Conservation (phyloP, 2,797 vertebrate species). For the Mionectes olivaceus region DNA sequence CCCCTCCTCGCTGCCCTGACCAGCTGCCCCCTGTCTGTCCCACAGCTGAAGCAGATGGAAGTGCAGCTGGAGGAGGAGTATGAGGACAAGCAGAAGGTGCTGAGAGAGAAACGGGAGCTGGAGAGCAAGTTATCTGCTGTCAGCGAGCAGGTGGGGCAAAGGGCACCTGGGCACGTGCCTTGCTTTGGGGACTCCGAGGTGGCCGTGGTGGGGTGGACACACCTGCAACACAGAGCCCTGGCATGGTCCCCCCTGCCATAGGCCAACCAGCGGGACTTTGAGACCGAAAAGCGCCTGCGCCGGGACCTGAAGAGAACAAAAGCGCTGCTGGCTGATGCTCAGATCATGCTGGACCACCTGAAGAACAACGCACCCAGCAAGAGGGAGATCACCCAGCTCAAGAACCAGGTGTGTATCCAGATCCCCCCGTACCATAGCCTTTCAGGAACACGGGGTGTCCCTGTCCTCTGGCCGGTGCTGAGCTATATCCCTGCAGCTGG, state of each 20-base stretch:
- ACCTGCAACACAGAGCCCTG: rapidly evolving
- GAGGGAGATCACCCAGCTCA: slow-evolving; percentile 95
- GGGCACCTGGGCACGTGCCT: background rate
- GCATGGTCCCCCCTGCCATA: slow-evolving; percentile 5
- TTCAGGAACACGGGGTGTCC: background rate
- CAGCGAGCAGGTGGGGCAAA: slow-evolving; percentile 86
- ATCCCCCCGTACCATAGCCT: background rate
- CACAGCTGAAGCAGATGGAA: slow-evolving; percentile 94
- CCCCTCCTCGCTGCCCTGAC: rapidly evolving
- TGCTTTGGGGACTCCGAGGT: rapidly evolving
- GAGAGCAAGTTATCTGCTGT: slow-evolving; percentile 88
- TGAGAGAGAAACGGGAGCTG: slow-evolving; percentile 93
- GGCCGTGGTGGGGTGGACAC: rapidly evolving
- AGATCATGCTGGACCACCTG: slow-evolving; percentile 98
- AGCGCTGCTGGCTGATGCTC: slow-evolving; percentile 91
- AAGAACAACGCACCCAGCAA: slow-evolving; percentile 98
- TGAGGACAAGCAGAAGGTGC: slow-evolving; percentile 96
- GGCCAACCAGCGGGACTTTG: slow-evolving; percentile 90
- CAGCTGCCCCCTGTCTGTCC: background rate
- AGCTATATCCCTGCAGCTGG: slow-evolving; percentile 82
- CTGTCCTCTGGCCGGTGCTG: background rate
- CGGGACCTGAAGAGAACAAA: slow-evolving; percentile 97
- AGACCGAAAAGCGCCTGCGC: slow-evolving; percentile 91
- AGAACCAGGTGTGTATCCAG: slow-evolving; percentile 88
- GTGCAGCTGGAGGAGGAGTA: slow-evolving; percentile 97